A percentile compares a stretch with the other conserved stretches of the same genome.
These are phyloP conservation scores for Helogale parvula DNA, from an alignment of 2,113 vertebrate species.

Conservation along the genomic window DNA sequence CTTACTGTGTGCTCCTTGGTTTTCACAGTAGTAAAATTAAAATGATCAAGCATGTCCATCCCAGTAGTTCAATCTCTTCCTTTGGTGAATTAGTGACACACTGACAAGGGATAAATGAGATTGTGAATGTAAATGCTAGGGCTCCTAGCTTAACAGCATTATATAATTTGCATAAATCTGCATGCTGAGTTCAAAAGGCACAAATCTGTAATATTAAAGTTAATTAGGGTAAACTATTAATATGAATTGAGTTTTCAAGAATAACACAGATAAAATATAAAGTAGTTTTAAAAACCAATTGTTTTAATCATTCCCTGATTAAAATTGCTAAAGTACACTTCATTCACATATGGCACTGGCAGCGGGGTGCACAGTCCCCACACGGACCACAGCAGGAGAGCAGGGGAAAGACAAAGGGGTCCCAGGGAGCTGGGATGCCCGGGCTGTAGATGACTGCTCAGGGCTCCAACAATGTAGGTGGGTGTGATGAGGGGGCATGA, in stretches of 20 bases:
- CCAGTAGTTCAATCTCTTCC: neutral
- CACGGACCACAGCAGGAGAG: neutral
- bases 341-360: neutral
- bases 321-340: neutral
- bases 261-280: constrained; percentile 59
- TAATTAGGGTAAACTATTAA: constrained; percentile 69
- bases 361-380: neutral
- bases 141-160: neutral
- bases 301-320: constrained; percentile 55
- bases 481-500: too few species aligned
- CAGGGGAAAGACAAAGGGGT: neutral
- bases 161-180: constrained; percentile 67
- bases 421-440: neutral
- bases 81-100: neutral
- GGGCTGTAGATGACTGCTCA: too few species aligned
- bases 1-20: neutral
- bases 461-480: neutral
- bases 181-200: constrained; percentile 60
- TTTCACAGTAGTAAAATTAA: neutral
- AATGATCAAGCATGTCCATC: neutral
- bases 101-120: neutral
- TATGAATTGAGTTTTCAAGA: constrained; percentile 62
- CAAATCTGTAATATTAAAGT: constrained; percentile 60
- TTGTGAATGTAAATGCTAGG: neutral
- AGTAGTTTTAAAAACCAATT: constrained; percentile 23